Conservation (phyloP, 2,797 vertebrate genomes). For the Prunella strophiata region DNA sequence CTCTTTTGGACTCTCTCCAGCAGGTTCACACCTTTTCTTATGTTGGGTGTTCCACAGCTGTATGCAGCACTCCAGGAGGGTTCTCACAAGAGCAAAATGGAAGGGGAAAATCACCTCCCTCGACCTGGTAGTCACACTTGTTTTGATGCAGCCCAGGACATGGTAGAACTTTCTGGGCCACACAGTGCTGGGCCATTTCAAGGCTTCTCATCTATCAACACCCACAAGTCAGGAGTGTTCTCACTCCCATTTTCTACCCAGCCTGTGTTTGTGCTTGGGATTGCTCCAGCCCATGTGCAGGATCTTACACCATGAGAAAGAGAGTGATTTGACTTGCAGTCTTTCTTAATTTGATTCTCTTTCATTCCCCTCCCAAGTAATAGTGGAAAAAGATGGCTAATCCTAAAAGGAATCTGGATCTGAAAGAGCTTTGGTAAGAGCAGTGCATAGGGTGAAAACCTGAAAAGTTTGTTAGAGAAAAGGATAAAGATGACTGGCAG, state of each 20-base stretch:
- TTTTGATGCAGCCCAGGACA: neutral
- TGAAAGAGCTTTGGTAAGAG: neutral
- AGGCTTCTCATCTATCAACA: neutral
- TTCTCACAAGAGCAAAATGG: neutral
- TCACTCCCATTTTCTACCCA: neutral
- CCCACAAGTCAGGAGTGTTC: neutral
- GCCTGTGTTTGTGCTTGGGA: neutral
- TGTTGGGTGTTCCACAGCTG: neutral
- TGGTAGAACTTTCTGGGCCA: neutral
- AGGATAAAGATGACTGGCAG: neutral
- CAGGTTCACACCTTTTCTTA: neutral
- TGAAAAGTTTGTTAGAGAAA: neutral
- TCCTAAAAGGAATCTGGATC: neutral
- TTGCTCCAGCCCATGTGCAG: neutral
- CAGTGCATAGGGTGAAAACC: neutral
- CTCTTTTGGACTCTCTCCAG: neutral
- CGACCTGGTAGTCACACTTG: rapidly evolving
- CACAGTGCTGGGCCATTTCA: neutral
- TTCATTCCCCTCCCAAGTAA: neutral
- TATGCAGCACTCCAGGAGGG: neutral
- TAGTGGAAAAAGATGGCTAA: neutral
- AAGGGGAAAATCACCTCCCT: neutral
- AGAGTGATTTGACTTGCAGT: rapidly evolving
- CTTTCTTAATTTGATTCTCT: neutral
- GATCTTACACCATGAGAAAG: neutral